Evolutionary conservation across 2,888 invertebrate species (phyloP).

Genomic region (Oscheius sp.): DNA sequence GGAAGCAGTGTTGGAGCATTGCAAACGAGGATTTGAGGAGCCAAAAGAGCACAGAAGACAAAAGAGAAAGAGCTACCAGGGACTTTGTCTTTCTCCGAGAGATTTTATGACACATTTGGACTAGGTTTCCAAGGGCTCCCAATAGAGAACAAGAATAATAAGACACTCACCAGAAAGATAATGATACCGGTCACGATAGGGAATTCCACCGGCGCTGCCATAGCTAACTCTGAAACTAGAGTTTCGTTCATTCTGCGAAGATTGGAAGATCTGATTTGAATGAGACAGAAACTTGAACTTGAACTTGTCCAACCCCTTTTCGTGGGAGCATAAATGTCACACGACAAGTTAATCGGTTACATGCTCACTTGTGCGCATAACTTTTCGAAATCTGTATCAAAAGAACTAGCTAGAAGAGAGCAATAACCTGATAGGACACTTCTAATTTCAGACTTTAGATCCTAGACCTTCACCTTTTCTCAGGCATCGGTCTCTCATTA

Average conservation of each 20-base stretch:
- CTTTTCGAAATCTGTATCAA: no score
- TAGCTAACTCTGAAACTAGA: neutral
- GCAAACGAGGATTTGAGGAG: no score
- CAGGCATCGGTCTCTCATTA: neutral
- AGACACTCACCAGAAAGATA: neutral
- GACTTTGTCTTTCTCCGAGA: no score
- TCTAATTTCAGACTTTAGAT: neutral
- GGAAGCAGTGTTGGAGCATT: no score
- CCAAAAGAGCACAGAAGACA: no score
- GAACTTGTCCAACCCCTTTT: neutral
- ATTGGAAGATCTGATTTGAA: neutral
- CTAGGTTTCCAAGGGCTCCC: no score
- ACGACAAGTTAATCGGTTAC: no score
- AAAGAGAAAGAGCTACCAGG: no score
- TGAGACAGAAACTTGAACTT: neutral
- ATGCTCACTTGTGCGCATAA: no score
- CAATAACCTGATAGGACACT: neutral
- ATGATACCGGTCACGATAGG: slow-evolving; percentile 2
- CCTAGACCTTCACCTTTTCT: slow-evolving; percentile 2
- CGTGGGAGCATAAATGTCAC: neutral
- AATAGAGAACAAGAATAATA: no score
- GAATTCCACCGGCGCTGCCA: neutral
- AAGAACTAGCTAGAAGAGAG: no score
- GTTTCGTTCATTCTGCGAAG: neutral
- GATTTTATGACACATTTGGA: no score